Evolutionary conservation across 2,797 vertebrate genomes (phyloP).

Genomic region (Helarctos malayanus): DNA sequence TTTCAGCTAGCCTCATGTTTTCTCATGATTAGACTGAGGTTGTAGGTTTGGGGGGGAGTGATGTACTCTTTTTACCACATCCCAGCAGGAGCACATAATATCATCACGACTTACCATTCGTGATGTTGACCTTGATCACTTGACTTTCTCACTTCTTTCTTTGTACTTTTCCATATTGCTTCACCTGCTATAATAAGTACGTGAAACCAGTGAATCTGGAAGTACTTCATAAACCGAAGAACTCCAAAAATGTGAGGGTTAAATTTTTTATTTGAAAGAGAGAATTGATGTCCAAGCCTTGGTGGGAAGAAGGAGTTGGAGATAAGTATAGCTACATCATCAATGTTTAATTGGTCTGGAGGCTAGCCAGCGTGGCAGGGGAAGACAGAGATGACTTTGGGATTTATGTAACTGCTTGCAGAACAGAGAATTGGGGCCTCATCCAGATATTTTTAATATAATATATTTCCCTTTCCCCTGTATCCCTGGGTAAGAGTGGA

Average conservation of each 20-base stretch:
- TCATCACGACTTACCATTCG: not conserved
- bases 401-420: conserved; percentile 52
- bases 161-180: conserved; percentile 54
- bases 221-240: not conserved
- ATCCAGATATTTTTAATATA: conserved; percentile 53
- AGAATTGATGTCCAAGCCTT: conserved; percentile 54
- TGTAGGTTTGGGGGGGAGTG: not conserved
- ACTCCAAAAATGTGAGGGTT: conserved; percentile 54
- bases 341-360: conserved; percentile 78
- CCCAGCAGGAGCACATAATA: fast-evolving
- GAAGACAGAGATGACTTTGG: conserved; percentile 67
- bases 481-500: not conserved
- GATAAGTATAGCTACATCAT: conserved; percentile 72
- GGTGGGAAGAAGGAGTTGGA: conserved; percentile 29
- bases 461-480: not conserved
- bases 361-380: conserved; percentile 63
- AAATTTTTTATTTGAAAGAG: conserved; percentile 72
- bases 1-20: not conserved
- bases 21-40: not conserved
- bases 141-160: conserved; percentile 1
- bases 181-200: conserved; percentile 9
- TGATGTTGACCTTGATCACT: not conserved
- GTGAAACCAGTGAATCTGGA: not conserved
- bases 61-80: not conserved
- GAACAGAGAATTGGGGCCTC: conserved; percentile 38